Evolutionary conservation across 2,797 vertebrate species (phyloP).

Genomic region (Sebastes variabilis): DNA sequence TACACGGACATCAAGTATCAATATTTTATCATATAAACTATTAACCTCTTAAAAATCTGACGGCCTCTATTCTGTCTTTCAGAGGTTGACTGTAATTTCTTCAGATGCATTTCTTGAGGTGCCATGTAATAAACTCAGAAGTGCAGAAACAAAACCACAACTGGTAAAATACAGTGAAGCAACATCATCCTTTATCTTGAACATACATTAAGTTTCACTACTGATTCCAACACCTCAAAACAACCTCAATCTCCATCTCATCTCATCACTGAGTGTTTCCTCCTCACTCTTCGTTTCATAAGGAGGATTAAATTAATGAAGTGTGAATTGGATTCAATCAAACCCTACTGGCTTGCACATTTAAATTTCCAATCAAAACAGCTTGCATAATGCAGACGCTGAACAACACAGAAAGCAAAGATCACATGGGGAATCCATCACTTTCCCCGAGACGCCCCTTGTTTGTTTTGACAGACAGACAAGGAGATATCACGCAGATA

Average conservation of each 20-base stretch:
- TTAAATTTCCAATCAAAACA: conserved; percentile 10
- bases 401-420: conserved; percentile 1
- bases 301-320: conserved; percentile 10
- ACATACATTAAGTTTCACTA: not conserved
- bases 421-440: conserved; percentile 7
- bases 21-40: too few species aligned
- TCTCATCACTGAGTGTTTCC: not conserved
- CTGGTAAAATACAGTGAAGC: not conserved
- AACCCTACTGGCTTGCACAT: not conserved
- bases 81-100: not conserved
- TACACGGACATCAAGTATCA: too few species aligned
- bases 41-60: too few species aligned
- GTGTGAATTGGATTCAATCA: conserved; percentile 4
- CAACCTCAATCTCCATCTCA: not conserved
- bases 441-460: not conserved
- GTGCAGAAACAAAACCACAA: not conserved
- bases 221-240: not conserved
- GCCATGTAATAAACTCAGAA: not conserved
- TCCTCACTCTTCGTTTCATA: not conserved
- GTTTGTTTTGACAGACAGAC: conserved; percentile 44
- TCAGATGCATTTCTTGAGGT: not conserved
- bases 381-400: not conserved
- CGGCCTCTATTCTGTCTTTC: too few species aligned
- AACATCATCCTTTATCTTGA: not conserved
- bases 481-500: conserved; percentile 8